Evolutionary conservation across 2,888 invertebrate species (phyloP), one percentile per base, ranked within the genome.

Genomic region (Pristionchus arcanus): DNA sequence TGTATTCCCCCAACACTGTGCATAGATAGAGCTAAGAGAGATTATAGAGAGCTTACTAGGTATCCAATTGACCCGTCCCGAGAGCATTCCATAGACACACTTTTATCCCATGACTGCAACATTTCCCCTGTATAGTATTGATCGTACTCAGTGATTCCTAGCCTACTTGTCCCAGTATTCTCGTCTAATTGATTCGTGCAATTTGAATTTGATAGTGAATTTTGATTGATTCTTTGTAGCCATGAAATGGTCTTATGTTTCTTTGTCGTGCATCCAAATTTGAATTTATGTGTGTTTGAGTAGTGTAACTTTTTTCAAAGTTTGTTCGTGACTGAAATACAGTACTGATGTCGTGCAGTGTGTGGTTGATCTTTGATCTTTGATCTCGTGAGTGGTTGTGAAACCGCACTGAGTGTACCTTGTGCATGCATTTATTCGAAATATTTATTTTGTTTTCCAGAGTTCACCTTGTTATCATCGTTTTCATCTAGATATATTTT

Each of bases 291-390:
- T 42, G 77, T 77, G 37, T 77, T 77, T 77, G 74, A 74, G 77
- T 77, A 77, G 77, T 77, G 42, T 77, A 42, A 77, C 31, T 77
- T 77, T 42, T 7, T 5, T 77, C 13, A 15, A 53, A 15, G 74
- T 77, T 77, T 49, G n/a, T 42, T 77, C 42, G 21, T 77, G 71
- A 77, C 77, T 77, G 42, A 49, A 77, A 77, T 77, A 77, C 77
- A 77, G 77, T 77, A 49, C 37, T 77, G 77, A n/a, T n/a, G 42
- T 21, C 19, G 34, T 42, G 25, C 37, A 5, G 31, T 42, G 15
- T 13, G 34, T 77, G 7, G 37, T 77, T 77, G 77, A 77, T 77
- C 77, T 77, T 42, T 77, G 77, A 42, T 77, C 77, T 77, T 49
- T 49, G 42, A 49, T 49, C 77, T 77, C 25, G 77, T 77, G 49